A percentile compares a stretch with the other conserved stretches of the same genome.
Conservation (phyloP, 2,888 invertebrate species). For the Volucella inanis region DNA sequence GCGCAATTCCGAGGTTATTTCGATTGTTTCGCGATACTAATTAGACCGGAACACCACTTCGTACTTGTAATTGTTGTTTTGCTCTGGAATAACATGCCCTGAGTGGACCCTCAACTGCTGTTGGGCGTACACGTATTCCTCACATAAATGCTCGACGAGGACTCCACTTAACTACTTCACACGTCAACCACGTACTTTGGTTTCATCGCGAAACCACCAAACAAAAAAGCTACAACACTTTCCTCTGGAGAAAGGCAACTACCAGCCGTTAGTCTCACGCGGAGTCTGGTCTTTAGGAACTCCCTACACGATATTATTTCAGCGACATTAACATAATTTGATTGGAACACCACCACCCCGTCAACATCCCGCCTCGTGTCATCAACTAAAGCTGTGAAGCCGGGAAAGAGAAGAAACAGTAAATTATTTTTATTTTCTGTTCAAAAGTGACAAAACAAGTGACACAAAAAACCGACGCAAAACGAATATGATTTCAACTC, state of each 20-base stretch:
- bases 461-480: constrained; percentile 34
- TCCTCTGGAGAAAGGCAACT: constrained; percentile 8
- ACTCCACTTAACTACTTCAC: constrained; percentile 46
- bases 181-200: constrained; percentile 36
- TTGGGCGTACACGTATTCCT: constrained; percentile 50
- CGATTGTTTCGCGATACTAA: constrained; percentile 57
- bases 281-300: constrained; percentile 46
- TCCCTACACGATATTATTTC: constrained; percentile 40
- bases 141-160: constrained; percentile 36
- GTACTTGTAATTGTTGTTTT: constrained; percentile 38
- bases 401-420: constrained; percentile 9
- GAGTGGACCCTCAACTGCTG: constrained; percentile 60
- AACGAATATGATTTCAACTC: constrained; percentile 67
- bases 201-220: constrained; percentile 41
- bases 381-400: constrained; percentile 1
- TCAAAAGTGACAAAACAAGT: constrained; percentile 3
- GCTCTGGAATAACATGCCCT: constrained; percentile 58
- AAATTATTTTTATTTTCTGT: neutral
- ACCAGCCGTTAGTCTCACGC: constrained; percentile 47
- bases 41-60: constrained; percentile 69
- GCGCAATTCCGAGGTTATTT: constrained; percentile 63
- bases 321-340: constrained; percentile 68
- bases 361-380: constrained; percentile 56
- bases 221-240: constrained; percentile 50
- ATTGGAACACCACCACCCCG: constrained; percentile 44